Conservation (phyloP, 2,888 invertebrate species). For the Ornithoptera alexandrae region DNA sequence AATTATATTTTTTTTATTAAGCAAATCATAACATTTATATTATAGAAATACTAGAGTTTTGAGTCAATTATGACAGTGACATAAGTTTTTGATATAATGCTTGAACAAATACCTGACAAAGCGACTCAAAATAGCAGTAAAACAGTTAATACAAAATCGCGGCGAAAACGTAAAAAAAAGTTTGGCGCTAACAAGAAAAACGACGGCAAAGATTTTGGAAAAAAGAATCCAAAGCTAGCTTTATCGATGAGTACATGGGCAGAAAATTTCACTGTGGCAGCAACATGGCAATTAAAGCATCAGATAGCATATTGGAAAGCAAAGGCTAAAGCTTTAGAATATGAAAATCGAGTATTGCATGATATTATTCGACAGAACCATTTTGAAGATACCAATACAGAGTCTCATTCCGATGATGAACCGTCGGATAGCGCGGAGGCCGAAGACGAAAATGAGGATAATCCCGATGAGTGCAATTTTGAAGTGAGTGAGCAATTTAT, state of each 20-base stretch:
- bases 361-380: constrained; percentile 67
- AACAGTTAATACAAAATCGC: constrained; percentile 29
- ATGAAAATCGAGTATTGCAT: constrained; percentile 79
- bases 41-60: not conserved
- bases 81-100: constrained; percentile 27
- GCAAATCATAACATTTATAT: not conserved
- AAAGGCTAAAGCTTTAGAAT: constrained; percentile 76
- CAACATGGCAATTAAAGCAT: constrained; percentile 77
- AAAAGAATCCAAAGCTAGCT: constrained; percentile 38
- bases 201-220: constrained; percentile 37
- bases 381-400: constrained; percentile 36
- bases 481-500: constrained; percentile 82
- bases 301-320: constrained; percentile 82
- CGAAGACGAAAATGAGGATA: constrained; percentile 36
- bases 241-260: constrained; percentile 67
- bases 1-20: not conserved
- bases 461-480: constrained; percentile 39
- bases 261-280: constrained; percentile 59
- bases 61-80: constrained; percentile 7
- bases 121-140: constrained; percentile 32
- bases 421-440: constrained; percentile 6
- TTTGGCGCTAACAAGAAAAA: constrained; percentile 30
- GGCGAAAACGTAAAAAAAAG: constrained; percentile 44
- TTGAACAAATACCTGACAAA: constrained; percentile 34
- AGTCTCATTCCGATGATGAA: constrained; percentile 34